phyloP scores from a whole-genome alignment of 2,797 vertebrate genomes.

The Malurus splendens region DNA sequence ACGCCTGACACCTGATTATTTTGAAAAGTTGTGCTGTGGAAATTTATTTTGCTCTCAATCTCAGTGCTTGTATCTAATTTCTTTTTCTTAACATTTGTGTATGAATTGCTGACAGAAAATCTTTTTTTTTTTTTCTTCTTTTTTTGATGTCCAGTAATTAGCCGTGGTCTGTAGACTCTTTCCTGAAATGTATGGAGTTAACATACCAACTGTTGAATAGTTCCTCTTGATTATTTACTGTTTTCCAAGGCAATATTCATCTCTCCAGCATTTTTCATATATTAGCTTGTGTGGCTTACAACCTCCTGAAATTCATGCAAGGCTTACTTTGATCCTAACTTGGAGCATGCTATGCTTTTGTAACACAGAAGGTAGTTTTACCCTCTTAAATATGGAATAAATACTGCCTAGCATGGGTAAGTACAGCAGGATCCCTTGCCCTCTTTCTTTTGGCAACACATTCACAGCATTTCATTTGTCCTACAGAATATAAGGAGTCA shows the following conservation, averaged over 20 bases:
- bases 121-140: neutral
- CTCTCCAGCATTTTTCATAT: neutral
- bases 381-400: neutral
- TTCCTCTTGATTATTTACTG: neutral
- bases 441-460: neutral
- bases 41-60: neutral
- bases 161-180: neutral
- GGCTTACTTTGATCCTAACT: neutral
- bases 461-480: constrained; percentile 57
- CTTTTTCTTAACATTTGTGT: neutral
- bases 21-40: neutral
- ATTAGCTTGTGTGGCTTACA: neutral
- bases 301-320: neutral
- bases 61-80: neutral
- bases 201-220: neutral
- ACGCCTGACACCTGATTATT: neutral
- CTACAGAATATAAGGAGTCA: constrained; percentile 38
- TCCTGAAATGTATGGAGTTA: neutral
- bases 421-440: neutral
- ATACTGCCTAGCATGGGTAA: neutral
- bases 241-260: neutral
- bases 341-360: neutral
- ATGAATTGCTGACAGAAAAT: neutral
- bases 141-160: neutral
- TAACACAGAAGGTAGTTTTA: neutral